Base-by-base conservation (phyloP, 2,797 vertebrate genomes). In the Coccyzus lansbergi region DNA sequence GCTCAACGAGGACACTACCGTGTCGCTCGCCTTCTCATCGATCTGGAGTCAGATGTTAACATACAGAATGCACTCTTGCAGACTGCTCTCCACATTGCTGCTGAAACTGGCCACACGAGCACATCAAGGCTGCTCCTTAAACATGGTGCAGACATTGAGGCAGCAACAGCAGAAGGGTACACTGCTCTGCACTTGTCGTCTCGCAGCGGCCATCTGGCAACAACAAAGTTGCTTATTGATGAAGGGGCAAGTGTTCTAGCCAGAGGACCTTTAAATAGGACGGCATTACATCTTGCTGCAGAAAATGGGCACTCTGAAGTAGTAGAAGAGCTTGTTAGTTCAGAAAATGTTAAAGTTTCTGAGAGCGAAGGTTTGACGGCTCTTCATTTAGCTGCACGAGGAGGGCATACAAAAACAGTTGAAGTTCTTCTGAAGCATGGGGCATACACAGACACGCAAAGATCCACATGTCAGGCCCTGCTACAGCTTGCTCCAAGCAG, bases 91-190 rank as follows among this genome's bases (percentile, higher is more conserved):
- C 99, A 99, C 5, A 97, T 99, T 18, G 99, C 99, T 0, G 99
- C 99, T 0, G 99, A 99, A 93, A 99, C 99, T 0, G 99, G 99
- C 42, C 99, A 99, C 97, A 99, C 99, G 6, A 99, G 99, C 98
- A 99, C 99, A 0, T 98, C 99, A 0, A 97, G 99, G 95, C 98
- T 99, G 77, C 97, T 99, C 15, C 97, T 99, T 77, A 99, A 99
- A 69, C 99, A 99, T 3, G 96, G 98, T 0, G 98, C 98, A 0
- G 94, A 98, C 40, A 97, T 98, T 14, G 98, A 98, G 15, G 98
- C 98, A 0, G 92, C 88, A 20, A 99, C 98, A 0, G 86, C 93
- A 0, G 97, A 98, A 2, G 99, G 98, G n/a, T 98, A 96, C 82
- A 98, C 98, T 0, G 98, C 99, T 4, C 97, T 99, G 55, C 99